phyloP scores from a whole-genome alignment of 2,888 invertebrate species.

The Ophion ellenae region DNA sequence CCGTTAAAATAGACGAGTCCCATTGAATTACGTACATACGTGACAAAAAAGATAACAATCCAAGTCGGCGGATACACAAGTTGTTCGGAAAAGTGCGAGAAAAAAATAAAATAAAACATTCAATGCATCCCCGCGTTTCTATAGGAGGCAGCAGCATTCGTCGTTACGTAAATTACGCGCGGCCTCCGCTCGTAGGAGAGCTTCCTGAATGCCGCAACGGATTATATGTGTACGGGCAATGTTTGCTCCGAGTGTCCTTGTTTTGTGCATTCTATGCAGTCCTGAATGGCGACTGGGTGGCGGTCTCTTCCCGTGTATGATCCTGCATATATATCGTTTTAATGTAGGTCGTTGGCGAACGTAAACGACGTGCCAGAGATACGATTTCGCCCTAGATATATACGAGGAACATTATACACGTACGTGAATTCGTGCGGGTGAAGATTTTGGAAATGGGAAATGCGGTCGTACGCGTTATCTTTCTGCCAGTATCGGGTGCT shows the following conservation, averaged over 20 bases:
- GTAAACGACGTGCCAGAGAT: constrained; percentile 46
- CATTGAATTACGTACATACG: too few species aligned
- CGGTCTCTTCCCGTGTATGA: constrained; percentile 33
- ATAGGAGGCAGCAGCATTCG: neutral
- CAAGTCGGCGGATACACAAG: too few species aligned
- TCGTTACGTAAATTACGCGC: constrained; percentile 22
- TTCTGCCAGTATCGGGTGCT: neutral
- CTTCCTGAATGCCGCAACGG: constrained; percentile 35
- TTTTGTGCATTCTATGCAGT: constrained; percentile 10
- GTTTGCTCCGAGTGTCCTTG: constrained; percentile 35
- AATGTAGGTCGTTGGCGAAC: constrained; percentile 61
- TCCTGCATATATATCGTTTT: constrained; percentile 30
- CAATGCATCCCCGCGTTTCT: neutral
- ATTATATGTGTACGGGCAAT: constrained; percentile 37
- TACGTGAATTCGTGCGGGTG: constrained; percentile 9
- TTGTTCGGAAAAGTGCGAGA: neutral
- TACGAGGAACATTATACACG: neutral
- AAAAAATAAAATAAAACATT: neutral
- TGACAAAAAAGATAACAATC: too few species aligned
- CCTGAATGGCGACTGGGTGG: constrained; percentile 50
- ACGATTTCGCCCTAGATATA: constrained; percentile 16
- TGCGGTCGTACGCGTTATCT: too few species aligned
- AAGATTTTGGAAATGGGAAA: neutral
- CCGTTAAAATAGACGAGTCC: too few species aligned
- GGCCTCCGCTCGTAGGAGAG: neutral